Evolutionary conservation across 2,113 vertebrate genomes (phyloP), one percentile per base, ranked within the genome.

Genomic region (Cottus gobio): DNA sequence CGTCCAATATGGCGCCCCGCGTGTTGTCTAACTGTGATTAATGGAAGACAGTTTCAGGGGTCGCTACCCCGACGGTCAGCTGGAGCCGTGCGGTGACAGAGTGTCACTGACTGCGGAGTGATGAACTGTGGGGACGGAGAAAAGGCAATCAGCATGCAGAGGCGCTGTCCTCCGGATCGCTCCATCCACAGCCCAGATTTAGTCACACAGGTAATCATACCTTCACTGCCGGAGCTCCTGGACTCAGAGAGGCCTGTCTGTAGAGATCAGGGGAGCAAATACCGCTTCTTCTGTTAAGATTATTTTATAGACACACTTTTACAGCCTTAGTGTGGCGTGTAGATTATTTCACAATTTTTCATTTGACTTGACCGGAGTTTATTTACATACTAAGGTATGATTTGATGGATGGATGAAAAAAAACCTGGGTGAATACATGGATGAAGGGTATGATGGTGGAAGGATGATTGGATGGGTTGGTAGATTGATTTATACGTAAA

Each of bases 21-120:
- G 15, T 44, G 74, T 75, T n/a, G 78, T 67, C 85, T 79, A 57
- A 64, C 77, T 78, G 54, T 90, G 87, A 90, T 89, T 84, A 85
- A 90, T 87, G 87, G 57, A 65, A 39, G 50, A 57, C 16, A 44
- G 61, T 80, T 85, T 83, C 72, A 81, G 77, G 74, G 86, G 80
- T 88, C 84, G 81, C 31, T 71, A 58, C 74, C 52, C 54, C 39
- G 84, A 73, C 30, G 70, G 72, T 87, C 69, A 77, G 69, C 71
- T 79, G 67, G 80, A 81, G 83, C 77, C 44, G 44, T 79, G 87
- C 16, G 62, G 62, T 68, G 73, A 76, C 79, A 44, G 81, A 34
- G 67, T 72, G 80, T 72, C 75, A 60, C 50, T 65, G 77, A 71
- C 58, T 54, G 68, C 67, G 36, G 68, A 83, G 77, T 79, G 84